Evolutionary conservation across 2,113 vertebrate species (phyloP).

Genomic region (Acanthisitta chloris): DNA sequence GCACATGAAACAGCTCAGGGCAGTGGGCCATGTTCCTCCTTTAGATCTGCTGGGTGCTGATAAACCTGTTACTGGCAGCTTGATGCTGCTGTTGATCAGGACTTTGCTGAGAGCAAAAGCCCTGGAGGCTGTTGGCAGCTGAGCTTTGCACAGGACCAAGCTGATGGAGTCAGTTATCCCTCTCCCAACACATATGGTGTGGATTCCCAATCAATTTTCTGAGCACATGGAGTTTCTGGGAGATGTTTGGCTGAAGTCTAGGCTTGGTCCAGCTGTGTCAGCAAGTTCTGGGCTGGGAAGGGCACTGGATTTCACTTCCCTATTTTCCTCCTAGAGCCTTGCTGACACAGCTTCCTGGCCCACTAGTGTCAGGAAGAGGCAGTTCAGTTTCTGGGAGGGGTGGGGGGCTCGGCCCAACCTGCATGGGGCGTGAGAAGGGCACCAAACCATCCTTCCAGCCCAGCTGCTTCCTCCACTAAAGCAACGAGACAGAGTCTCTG

Average conservation of each 20-base stretch:
- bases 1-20: background rate
- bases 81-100: background rate
- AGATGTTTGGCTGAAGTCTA: background rate
- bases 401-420: background rate
- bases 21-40: background rate
- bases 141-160: background rate
- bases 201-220: background rate
- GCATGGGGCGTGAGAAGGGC: background rate
- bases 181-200: background rate
- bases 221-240: background rate
- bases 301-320: background rate
- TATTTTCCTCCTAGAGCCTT: background rate
- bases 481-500: constrained; percentile 50
- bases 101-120: background rate
- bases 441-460: constrained; percentile 1
- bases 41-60: constrained; percentile 19
- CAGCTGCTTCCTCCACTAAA: constrained; percentile 68
- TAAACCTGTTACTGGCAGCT: constrained; percentile 25
- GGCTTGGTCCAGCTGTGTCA: background rate
- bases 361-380: background rate
- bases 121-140: background rate
- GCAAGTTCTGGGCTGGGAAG: background rate
- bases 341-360: background rate
- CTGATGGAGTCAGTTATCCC: background rate
- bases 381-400: background rate